Percentiles rank a stretch among this genome's conserved stretches.
Conservation (phyloP, 30 jellyfish, hydroid and myxozoan species). For the Hydractinia echinata region DNA sequence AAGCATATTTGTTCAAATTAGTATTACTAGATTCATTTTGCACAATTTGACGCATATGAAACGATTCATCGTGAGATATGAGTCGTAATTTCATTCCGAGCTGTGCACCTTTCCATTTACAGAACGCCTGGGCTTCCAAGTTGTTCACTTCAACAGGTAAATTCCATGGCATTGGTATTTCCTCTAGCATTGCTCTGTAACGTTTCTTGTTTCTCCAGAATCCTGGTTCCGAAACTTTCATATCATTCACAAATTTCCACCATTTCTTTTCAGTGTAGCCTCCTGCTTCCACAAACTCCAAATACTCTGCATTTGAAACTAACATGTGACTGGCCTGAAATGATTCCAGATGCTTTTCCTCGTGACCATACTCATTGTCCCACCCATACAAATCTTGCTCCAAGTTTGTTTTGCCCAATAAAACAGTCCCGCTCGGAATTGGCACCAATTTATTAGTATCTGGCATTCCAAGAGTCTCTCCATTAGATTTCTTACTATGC, state of each 20-base stretch:
- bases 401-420: slow-evolving; percentile 21
- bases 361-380: slow-evolving; percentile 39
- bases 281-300: slow-evolving; percentile 35
- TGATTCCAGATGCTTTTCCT: slow-evolving; percentile 11
- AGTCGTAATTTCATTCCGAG: slow-evolving; percentile 24
- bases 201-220: slow-evolving; percentile 16
- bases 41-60: slow-evolving; percentile 27
- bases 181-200: slow-evolving; percentile 25
- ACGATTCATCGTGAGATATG: slow-evolving; percentile 34
- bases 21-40: slow-evolving; percentile 20
- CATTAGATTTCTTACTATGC: background rate
- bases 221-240: slow-evolving; percentile 9
- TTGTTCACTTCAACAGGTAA: slow-evolving; percentile 38
- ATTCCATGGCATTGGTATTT: slow-evolving; percentile 46
- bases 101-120: slow-evolving; percentile 32
- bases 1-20: slow-evolving; percentile 28
- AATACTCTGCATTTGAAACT: slow-evolving; percentile 39
- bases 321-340: slow-evolving; percentile 40
- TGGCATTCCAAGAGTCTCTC: background rate
- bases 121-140: slow-evolving; percentile 35
- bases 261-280: slow-evolving; percentile 30
- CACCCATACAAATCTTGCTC: slow-evolving; percentile 33
- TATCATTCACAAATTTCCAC: slow-evolving; percentile 27
- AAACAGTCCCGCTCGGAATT: slow-evolving; percentile 30
- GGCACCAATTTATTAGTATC: slow-evolving; percentile 4